Evolutionary conservation across 2,113 vertebrate genomes (phyloP).

Genomic region (Rutilus rutilus): DNA sequence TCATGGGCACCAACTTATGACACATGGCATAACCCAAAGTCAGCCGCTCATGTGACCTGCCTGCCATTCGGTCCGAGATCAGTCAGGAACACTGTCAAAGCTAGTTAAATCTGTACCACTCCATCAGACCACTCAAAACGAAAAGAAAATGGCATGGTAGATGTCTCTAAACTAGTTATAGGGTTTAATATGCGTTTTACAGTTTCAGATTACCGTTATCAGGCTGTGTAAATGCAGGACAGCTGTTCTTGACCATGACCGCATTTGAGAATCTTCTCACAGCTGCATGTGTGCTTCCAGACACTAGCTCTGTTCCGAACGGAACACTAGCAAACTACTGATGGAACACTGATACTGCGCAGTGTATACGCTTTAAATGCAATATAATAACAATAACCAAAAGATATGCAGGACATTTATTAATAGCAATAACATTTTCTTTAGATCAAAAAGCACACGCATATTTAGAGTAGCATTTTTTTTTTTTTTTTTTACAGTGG

Average conservation of each 20-base stretch:
- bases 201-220: neutral
- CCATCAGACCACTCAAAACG: neutral
- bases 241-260: neutral
- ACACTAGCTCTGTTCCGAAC: no score
- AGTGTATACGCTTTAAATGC: neutral
- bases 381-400: neutral
- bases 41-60: neutral
- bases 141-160: neutral
- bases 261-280: neutral
- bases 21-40: neutral
- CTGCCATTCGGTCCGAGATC: neutral
- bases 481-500: neutral
- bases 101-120: neutral
- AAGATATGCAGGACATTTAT: neutral
- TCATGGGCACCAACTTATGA: neutral
- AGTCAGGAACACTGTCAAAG: slow-evolving; percentile 4
- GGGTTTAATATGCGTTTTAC: neutral
- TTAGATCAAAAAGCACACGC: neutral
- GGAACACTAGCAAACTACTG: no score
- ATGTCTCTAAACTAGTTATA: neutral
- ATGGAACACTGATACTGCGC: no score
- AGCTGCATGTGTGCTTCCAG: neutral
- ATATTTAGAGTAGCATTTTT: neutral
- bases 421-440: neutral
- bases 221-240: neutral